Evolutionary conservation across 2,888 invertebrate species (phyloP), one percentile per base, ranked within the genome.

Genomic region (Gryllus longicercus): DNA sequence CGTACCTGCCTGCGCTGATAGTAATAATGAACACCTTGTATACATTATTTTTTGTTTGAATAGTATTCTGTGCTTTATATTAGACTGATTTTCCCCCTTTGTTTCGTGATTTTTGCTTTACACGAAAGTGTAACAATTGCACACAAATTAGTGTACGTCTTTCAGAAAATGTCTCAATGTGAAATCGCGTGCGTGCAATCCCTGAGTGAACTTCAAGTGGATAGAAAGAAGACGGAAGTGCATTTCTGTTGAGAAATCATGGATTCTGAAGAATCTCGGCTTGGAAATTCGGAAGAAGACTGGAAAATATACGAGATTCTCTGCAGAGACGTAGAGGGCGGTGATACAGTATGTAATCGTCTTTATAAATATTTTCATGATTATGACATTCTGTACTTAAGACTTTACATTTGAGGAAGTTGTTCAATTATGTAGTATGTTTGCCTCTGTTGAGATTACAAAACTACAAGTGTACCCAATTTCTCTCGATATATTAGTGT

Each of bases 281-380:
- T 85, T 74, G 87, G 88, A 81, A 90, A 91, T 85, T 88, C 89
- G 50, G 88, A 90, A 83, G 93, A 94, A 85, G 94, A 94, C 86
- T 93, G 94, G 92, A 91, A 91, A 85, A 90, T 93, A 82, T 94
- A 92, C 86, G 92, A 94, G 87, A 89, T 91, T 10, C 87, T 94
- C 82, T 91, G 92, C 83, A 90, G 79, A 25, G 79, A 79, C 76
- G 51, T 63, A 63, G 63, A 63, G 63, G 63, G 63, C n/a, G 63
- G 63, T 10, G 63, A 63, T 63, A 63, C 63, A 63, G 63, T 63
- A 63, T 63, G 63, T 63, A 63, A 14, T 63, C 63, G 63, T 63
- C 14, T 63, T 63, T n/a, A 63, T 63, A 18, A n/a, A 12, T 63
- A 38, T 38, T 38, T 38, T 8, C 38, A 38, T 38, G 38, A 38